Conservation (phyloP, 2,888 invertebrate species). For the Mellilla xanthometata region DNA sequence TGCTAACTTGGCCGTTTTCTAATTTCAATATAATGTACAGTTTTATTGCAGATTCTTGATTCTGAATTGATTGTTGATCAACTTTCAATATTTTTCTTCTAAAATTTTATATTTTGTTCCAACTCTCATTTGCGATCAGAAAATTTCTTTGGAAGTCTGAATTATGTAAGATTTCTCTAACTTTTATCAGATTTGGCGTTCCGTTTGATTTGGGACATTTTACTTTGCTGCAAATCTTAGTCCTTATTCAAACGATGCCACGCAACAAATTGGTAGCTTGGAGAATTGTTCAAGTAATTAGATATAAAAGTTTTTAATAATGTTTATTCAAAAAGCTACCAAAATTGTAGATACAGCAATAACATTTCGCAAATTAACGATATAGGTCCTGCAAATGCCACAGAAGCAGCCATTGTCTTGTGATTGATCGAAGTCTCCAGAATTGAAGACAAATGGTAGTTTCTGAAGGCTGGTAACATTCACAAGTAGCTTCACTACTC, state of each 20-base stretch:
- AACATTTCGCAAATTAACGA: slow-evolving; percentile 50
- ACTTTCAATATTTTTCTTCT: slow-evolving; percentile 33
- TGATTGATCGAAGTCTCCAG: slow-evolving; percentile 6
- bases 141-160: slow-evolving; percentile 68
- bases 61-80: slow-evolving; percentile 22
- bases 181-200: slow-evolving; percentile 43
- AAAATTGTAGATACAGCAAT: slow-evolving; percentile 57
- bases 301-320: slow-evolving; percentile 1
- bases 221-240: slow-evolving; percentile 27
- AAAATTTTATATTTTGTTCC: slow-evolving; percentile 59
- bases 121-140: slow-evolving; percentile 69
- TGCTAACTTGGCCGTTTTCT: slow-evolving; percentile 61
- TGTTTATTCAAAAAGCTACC: slow-evolving; percentile 44
- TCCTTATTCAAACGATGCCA: slow-evolving; percentile 47
- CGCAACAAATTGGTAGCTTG: slow-evolving; percentile 50
- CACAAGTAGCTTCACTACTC: slow-evolving; percentile 76
- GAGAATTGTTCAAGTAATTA: slow-evolving; percentile 22
- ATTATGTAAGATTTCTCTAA: slow-evolving; percentile 64
- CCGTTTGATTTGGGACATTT: slow-evolving; percentile 46
- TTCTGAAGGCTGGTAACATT: slow-evolving; percentile 54
- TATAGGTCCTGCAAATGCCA: slow-evolving; percentile 47
- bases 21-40: slow-evolving; percentile 48
- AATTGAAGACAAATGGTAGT: slow-evolving; percentile 40
- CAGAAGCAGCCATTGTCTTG: slow-evolving; percentile 42
- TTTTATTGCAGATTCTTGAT: slow-evolving; percentile 37